phyloP scores from a whole-genome alignment of 1,140 invertebrate species.

The Palaemon carinicauda region DNA sequence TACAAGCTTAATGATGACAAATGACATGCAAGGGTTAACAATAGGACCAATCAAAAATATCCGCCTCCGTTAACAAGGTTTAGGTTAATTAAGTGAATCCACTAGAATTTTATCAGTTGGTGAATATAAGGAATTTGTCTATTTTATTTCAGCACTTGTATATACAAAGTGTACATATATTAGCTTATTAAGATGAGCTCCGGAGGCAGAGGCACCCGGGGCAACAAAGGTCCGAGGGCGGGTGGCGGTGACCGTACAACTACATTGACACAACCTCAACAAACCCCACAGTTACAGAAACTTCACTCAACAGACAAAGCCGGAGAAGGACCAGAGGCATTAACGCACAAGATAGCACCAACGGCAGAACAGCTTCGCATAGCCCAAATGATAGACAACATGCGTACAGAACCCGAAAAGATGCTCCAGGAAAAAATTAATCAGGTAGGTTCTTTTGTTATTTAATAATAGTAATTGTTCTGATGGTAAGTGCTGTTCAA shows the following conservation, averaged over 20 bases:
- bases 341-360: conserved; percentile 56
- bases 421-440: conserved; percentile 55
- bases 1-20: too few relatives aligned
- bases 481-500: too few relatives aligned
- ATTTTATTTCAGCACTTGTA: conserved; percentile 58
- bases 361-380: conserved; percentile 58
- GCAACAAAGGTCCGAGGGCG: conserved; percentile 45
- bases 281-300: conserved; percentile 38
- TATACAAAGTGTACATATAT: conserved; percentile 60
- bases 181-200: conserved; percentile 60
- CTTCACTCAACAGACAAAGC: conserved; percentile 47
- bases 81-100: background rate
- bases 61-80: background rate
- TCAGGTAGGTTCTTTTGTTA: conserved; percentile 24
- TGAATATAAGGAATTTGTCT: background rate
- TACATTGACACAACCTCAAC: conserved; percentile 27
- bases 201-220: conserved; percentile 57
- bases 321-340: conserved; percentile 36
- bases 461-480: background rate
- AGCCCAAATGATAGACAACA: conserved; percentile 58
- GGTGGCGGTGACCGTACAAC: conserved; percentile 35
- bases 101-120: background rate
- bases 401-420: conserved; percentile 48
- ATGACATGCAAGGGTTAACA: too few relatives aligned
- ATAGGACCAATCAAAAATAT: too few relatives aligned